Evolutionary conservation across 2,888 invertebrate genomes (phyloP).

Genomic region (Catotricha subobsoleta): DNA sequence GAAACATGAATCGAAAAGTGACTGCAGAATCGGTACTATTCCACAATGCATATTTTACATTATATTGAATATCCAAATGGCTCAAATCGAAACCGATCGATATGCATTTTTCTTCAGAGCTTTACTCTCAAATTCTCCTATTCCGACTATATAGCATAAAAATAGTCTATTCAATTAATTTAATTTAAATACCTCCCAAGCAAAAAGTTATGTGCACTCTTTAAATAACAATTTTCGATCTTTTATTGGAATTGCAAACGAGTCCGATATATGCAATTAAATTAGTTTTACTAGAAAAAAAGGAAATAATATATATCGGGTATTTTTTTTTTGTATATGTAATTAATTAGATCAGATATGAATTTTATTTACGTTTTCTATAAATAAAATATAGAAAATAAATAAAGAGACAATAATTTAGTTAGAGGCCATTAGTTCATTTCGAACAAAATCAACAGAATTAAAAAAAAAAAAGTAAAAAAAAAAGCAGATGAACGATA

Average conservation of each 20-base stretch:
- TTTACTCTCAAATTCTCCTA: no score
- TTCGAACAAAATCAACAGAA: neutral
- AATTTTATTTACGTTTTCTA: neutral
- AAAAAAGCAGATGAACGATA: neutral
- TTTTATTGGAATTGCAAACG: no score
- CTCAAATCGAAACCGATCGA: no score
- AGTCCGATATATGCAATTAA: no score
- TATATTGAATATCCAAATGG: no score
- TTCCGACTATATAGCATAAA: no score
- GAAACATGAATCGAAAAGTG: no score
- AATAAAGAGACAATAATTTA: neutral
- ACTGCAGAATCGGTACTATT: no score
- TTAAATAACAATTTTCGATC: no score
- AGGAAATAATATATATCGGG: neutral
- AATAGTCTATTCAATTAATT: constrained; percentile 5
- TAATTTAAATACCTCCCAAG: constrained; percentile 6
- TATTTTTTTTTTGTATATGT: no score
- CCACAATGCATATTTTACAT: no score
- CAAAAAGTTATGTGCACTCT: neutral
- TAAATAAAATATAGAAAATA: neutral
- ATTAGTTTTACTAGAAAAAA: neutral
- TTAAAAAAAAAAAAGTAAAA: neutral
- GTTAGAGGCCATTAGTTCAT: neutral
- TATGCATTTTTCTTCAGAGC: no score
- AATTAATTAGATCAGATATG: constrained; percentile 4